phyloP scores from a whole-genome alignment of 2,888 invertebrate genomes.

The Fragum sueziense region DNA sequence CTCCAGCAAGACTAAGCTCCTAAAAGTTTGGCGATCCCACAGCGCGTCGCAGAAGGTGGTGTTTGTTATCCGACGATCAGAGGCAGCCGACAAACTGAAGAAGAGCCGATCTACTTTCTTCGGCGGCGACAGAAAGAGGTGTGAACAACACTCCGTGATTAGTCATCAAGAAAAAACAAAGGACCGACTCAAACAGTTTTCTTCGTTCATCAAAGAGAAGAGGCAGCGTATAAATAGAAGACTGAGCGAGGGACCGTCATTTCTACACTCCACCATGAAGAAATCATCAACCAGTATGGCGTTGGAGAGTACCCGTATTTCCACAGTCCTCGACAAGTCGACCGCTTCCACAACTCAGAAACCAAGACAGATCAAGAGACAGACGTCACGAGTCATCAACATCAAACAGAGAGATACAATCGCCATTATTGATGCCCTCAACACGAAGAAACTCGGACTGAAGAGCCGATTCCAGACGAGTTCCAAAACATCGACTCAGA shows the following conservation, averaged over 20 bases:
- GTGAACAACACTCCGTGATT: conserved; percentile 21
- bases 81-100: conserved; percentile 16
- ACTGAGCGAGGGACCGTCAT: conserved; percentile 5
- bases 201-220: conserved; percentile 36
- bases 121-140: conserved; percentile 23
- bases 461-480: conserved; percentile 32
- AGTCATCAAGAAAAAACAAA: conserved; percentile 15
- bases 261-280: conserved; percentile 23
- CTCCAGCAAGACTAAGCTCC: conserved; percentile 36
- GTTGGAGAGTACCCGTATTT: conserved; percentile 47
- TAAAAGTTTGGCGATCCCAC: conserved; percentile 50
- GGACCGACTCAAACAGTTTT: conserved; percentile 43
- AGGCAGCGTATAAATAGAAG: conserved; percentile 5
- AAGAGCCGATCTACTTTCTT: conserved; percentile 26
- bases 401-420: not conserved
- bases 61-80: conserved; percentile 43
- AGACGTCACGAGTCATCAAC: not conserved
- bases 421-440: conserved; percentile 10
- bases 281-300: conserved; percentile 38
- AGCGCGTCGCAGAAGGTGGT: conserved; percentile 40
- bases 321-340: conserved; percentile 45
- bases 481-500: not conserved
- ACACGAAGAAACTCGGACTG: conserved; percentile 38
- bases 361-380: not conserved
- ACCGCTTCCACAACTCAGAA: conserved; percentile 27